Conservation (phyloP, 2,888 invertebrate genomes). For the Drosophila ustulata region DNA sequence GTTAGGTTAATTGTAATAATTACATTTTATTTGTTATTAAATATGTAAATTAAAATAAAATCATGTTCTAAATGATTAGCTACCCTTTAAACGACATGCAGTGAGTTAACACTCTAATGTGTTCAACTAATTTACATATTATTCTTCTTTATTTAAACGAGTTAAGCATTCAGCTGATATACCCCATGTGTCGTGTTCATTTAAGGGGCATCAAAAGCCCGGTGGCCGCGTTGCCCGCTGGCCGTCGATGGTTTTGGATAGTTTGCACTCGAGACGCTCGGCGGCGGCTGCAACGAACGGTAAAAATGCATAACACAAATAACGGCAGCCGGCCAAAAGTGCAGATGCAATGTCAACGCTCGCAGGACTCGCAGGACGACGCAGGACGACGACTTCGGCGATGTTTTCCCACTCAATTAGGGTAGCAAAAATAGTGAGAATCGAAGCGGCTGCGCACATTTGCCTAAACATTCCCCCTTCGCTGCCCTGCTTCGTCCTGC, state of each 20-base stretch:
- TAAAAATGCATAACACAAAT: conserved; percentile 77
- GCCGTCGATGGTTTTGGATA: conserved; percentile 17
- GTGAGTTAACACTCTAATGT: too few relatives aligned
- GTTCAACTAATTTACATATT: too few relatives aligned
- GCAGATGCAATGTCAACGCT: conserved; percentile 68
- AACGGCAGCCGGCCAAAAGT: conserved; percentile 72
- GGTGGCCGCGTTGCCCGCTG: conserved; percentile 43
- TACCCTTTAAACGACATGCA: too few relatives aligned
- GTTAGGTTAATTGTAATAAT: too few relatives aligned
- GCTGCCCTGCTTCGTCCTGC: neutral
- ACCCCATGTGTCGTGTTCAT: too few relatives aligned
- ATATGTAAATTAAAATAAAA: too few relatives aligned
- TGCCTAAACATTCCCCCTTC: conserved; percentile 63
- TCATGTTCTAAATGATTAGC: too few relatives aligned
- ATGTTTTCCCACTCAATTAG: conserved; percentile 69
- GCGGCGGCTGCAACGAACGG: conserved; percentile 70
- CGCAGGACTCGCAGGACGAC: conserved; percentile 21
- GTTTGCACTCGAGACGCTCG: conserved; percentile 27
- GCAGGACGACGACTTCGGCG: neutral
- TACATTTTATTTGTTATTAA: too few relatives aligned
- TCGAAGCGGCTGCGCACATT: conserved; percentile 70
- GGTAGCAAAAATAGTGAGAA: conserved; percentile 71
- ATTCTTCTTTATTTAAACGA: too few relatives aligned
- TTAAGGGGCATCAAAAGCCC: conserved; percentile 51
- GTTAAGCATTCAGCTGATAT: too few relatives aligned